These are phyloP conservation scores for Drosophila merina DNA, from an alignment of 2,888 invertebrate species.

Conservation along the genomic window DNA sequence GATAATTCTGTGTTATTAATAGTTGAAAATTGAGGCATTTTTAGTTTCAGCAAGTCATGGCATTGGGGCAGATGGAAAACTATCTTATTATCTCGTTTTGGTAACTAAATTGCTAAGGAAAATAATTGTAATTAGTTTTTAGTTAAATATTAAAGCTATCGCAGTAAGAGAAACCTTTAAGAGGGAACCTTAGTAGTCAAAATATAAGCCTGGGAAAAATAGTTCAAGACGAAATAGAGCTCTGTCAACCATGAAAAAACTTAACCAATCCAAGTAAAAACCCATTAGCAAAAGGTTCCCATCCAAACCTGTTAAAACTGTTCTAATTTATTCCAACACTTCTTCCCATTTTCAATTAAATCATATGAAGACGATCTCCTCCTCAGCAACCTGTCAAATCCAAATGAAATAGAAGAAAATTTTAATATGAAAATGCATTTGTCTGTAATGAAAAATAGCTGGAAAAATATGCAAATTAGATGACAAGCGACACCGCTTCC, in stretches of 20 bases:
- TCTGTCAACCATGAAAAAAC: conserved; percentile 57
- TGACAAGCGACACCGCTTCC: conserved; percentile 68
- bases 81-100: background rate
- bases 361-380: conserved; percentile 51
- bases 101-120: background rate
- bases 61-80: conserved; percentile 18
- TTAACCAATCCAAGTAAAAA: conserved; percentile 12
- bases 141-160: too few relatives aligned
- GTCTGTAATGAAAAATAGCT: conserved; percentile 43
- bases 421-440: conserved; percentile 59
- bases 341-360: conserved; percentile 67
- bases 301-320: conserved; percentile 28
- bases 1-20: conserved; percentile 34
- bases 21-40: conserved; percentile 18
- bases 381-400: conserved; percentile 65
- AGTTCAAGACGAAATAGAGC: background rate
- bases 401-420: conserved; percentile 31
- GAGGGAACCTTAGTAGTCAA: too few relatives aligned
- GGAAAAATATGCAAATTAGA: conserved; percentile 69
- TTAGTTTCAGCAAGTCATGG: conserved; percentile 18
- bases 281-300: conserved; percentile 48
- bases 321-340: conserved; percentile 55
- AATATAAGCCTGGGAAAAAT: conserved; percentile 21
- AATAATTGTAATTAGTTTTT: background rate
- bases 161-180: too few relatives aligned